Evolutionary conservation across 2,797 vertebrate genomes (phyloP).

Genomic region (Myotis vivesi): DNA sequence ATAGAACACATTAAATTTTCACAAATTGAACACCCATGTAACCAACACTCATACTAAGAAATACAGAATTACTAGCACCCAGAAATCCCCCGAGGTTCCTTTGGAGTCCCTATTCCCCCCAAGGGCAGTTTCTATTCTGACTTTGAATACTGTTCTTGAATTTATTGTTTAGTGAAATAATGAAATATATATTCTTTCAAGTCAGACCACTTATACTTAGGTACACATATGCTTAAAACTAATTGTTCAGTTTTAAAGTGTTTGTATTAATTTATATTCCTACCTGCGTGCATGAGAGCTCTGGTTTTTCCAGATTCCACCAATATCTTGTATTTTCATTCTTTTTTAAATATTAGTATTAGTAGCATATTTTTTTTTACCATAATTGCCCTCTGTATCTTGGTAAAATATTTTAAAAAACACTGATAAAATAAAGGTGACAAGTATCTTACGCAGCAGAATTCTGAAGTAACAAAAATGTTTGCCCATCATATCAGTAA

Average conservation of each 20-base stretch:
- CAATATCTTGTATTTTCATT: background rate
- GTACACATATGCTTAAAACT: background rate
- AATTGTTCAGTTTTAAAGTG: background rate
- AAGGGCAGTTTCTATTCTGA: background rate
- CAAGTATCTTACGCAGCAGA: background rate
- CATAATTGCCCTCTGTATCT: background rate
- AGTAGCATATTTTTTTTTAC: background rate
- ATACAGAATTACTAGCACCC: background rate
- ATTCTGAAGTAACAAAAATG: background rate
- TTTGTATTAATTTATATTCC: background rate
- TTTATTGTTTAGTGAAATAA: background rate
- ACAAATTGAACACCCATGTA: background rate
- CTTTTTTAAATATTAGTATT: background rate
- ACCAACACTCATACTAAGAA: background rate
- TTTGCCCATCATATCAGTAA: background rate
- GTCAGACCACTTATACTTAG: background rate
- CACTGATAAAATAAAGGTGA: background rate
- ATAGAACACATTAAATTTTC: background rate
- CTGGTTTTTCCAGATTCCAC: background rate
- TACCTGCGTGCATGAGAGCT: background rate
- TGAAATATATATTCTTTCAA: background rate
- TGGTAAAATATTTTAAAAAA: background rate
- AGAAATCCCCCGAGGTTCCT: fast-evolving
- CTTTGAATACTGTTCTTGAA: background rate
- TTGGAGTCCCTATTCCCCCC: background rate